Percentiles rank a stretch among this genome's conserved stretches.
These are phyloP conservation scores for honey bee (Apis mellifera) DNA, from an alignment of 1,140 invertebrate species.

Conservation along the genomic window DNA sequence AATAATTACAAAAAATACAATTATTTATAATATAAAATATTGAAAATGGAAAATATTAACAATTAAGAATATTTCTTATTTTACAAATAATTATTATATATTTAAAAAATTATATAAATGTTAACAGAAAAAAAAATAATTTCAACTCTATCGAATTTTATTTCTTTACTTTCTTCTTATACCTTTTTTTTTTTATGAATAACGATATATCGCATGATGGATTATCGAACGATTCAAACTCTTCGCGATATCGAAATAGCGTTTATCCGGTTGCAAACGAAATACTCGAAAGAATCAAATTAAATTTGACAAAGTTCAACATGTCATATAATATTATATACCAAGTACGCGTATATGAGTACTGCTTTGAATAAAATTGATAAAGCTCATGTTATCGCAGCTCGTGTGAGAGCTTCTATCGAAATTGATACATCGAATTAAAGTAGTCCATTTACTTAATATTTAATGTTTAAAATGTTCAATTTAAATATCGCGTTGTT, in stretches of 20 bases:
- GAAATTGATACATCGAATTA: constrained; percentile 16
- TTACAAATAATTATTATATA: neutral
- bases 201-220: constrained; percentile 11
- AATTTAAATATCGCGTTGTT: constrained; percentile 3
- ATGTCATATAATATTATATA: constrained; percentile 15
- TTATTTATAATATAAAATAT: neutral
- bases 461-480: neutral
- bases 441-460: neutral
- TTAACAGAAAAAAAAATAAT: neutral
- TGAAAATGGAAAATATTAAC: neutral
- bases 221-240: constrained; percentile 17
- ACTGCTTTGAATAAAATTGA: neutral
- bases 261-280: neutral
- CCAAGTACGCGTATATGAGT: neutral
- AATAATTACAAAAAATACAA: too few relatives aligned
- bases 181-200: neutral
- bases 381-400: constrained; percentile 27
- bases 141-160: neutral
- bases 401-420: constrained; percentile 1
- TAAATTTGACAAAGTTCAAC: constrained; percentile 37
- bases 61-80: neutral
- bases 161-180: neutral
- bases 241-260: constrained; percentile 23
- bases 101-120: neutral
- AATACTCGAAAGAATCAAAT: constrained; percentile 8